Percentiles rank a stretch among this genome's conserved stretches.
These are phyloP conservation scores for Osmerus eperlanus DNA, from an alignment of 2,113 vertebrate genomes.

Conservation along the genomic window DNA sequence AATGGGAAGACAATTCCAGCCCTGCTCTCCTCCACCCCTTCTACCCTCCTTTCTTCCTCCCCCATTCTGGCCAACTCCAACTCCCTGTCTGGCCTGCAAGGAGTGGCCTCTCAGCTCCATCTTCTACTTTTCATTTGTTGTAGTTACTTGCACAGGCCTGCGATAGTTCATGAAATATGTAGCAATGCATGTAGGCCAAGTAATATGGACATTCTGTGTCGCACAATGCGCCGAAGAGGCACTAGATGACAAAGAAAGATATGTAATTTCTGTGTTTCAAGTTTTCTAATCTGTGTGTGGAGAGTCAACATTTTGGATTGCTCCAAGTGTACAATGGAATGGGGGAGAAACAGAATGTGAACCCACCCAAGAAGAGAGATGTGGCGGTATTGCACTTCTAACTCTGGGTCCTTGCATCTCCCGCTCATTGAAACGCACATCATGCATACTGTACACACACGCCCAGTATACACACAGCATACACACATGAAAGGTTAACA, in stretches of 20 bases:
- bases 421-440: background rate
- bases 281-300: too few species aligned
- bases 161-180: too few species aligned
- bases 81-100: background rate
- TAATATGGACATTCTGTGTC: too few species aligned
- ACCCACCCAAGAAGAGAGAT: background rate
- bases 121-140: background rate
- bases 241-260: too few species aligned
- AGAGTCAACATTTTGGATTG: too few species aligned
- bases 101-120: background rate
- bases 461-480: background rate
- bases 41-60: background rate
- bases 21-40: background rate
- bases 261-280: too few species aligned
- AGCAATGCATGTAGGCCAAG: too few species aligned
- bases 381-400: background rate
- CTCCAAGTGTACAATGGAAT: too few species aligned
- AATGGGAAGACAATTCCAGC: background rate
- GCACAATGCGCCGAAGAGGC: too few species aligned
- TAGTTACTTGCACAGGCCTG: too few species aligned
- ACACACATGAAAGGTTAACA: background rate
- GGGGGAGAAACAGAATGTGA: too few species aligned
- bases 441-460: background rate
- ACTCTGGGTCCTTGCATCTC: background rate
- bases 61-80: background rate